phyloP scores from a whole-genome alignment of 2,113 vertebrate genomes.

The Grus americana region DNA sequence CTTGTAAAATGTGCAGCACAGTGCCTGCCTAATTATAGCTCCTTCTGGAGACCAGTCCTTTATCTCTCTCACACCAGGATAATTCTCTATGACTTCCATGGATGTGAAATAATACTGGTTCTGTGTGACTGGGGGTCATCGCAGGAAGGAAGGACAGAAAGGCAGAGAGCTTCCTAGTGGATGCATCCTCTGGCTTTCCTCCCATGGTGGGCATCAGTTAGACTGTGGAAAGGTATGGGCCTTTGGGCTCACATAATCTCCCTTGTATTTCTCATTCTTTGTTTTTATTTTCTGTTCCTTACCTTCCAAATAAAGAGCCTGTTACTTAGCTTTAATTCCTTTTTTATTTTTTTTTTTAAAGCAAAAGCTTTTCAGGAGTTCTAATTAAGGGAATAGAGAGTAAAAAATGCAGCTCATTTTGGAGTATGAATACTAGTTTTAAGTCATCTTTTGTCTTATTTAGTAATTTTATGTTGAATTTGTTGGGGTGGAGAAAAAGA shows the following conservation, averaged over 20 bases:
- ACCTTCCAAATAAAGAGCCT: not conserved
- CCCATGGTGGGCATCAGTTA: not conserved
- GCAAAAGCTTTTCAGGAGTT: not conserved
- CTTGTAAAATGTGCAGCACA: not conserved
- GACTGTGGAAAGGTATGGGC: not conserved
- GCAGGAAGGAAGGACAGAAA: not conserved
- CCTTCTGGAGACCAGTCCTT: not conserved
- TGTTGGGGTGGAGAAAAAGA: not conserved
- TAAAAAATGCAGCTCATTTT: not conserved
- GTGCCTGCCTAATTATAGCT: not conserved
- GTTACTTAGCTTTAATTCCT: not conserved
- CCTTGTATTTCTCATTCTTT: not conserved
- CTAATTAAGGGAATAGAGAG: not conserved
- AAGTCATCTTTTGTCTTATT: not conserved
- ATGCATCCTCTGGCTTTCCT: not conserved
- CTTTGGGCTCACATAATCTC: not conserved
- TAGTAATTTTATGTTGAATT: not conserved
- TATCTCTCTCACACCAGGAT: not conserved
- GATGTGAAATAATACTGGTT: not conserved
- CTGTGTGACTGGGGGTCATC: not conserved
- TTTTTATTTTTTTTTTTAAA: not conserved
- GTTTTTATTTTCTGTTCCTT: not conserved
- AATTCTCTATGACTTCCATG: not conserved
- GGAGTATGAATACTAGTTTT: not conserved
- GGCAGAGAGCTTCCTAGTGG: not conserved